Conservation (phyloP, 2,797 vertebrate species). For the Catamblyrhynchus diadema region DNA sequence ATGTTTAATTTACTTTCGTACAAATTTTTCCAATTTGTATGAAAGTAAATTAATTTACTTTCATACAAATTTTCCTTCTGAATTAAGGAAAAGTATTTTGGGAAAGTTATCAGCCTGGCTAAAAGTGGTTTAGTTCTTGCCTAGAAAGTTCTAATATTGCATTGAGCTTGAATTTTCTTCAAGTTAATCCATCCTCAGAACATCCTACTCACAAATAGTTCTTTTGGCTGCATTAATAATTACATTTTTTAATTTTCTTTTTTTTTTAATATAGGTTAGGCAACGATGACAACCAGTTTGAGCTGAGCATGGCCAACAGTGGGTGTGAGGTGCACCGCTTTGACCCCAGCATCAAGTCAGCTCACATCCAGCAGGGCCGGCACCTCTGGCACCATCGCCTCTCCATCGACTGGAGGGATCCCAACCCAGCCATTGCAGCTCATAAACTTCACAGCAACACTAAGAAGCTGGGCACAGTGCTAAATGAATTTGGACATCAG, state of each 20-base stretch:
- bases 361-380: slow-evolving; percentile 81
- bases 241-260: fast-evolving
- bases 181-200: background rate
- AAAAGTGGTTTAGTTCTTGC: background rate
- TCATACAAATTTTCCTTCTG: background rate
- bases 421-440: slow-evolving; percentile 82
- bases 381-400: slow-evolving; percentile 90
- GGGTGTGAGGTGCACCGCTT: slow-evolving; percentile 94
- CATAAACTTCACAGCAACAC: slow-evolving; percentile 80
- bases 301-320: slow-evolving; percentile 76
- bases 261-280: slow-evolving; percentile 68
- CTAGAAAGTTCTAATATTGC: background rate
- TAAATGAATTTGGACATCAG: slow-evolving; percentile 92
- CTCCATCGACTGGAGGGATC: slow-evolving; percentile 92
- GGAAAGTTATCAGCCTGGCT: background rate
- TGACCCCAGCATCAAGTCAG: slow-evolving; percentile 85
- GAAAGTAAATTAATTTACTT: background rate
- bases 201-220: background rate
- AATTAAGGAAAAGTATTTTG: background rate
- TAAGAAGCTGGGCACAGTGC: slow-evolving; percentile 88
- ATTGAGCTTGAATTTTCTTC: background rate
- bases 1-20: background rate
- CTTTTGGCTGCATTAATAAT: background rate
- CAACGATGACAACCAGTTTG: slow-evolving; percentile 81
- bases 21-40: background rate